Evolutionary conservation across 2,888 invertebrate species (phyloP).

Genomic region (Lasioglossum villosulum): DNA sequence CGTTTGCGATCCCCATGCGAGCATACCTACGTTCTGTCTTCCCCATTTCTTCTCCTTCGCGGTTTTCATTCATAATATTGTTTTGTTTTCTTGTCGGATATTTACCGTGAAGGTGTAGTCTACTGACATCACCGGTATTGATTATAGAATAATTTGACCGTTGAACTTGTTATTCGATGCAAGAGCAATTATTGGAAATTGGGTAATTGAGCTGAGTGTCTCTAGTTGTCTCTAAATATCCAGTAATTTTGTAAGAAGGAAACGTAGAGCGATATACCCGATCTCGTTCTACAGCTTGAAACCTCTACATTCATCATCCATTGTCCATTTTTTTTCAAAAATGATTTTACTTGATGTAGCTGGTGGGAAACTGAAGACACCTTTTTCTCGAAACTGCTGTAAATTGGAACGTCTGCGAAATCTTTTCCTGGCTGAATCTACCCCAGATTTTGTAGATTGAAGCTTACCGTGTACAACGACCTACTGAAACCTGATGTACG

Average conservation of each 20-base stretch:
- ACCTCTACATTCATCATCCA: background rate
- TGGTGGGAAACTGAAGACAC: background rate
- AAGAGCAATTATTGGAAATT: background rate
- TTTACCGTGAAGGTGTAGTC: background rate
- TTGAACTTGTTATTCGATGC: background rate
- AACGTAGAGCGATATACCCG: background rate
- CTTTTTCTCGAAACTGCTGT: background rate
- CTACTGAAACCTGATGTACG: background rate
- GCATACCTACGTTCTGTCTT: slow-evolving; percentile 21
- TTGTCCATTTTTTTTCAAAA: background rate
- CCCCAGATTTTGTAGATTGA: background rate
- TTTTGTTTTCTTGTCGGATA: background rate
- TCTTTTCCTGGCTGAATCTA: background rate
- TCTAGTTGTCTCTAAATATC: background rate
- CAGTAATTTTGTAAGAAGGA: background rate
- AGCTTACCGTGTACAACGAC: background rate
- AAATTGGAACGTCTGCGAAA: background rate
- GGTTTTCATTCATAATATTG: slow-evolving; percentile 5
- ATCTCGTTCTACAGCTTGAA: background rate
- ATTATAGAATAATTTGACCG: background rate
- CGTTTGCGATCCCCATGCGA: slow-evolving; percentile 27
- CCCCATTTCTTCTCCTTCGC: slow-evolving; percentile 14
- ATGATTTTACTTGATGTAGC: background rate
- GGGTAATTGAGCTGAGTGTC: no score
- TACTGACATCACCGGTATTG: background rate